Evolutionary conservation across 2,797 vertebrate species (phyloP), one percentile per base, ranked within the genome.

Genomic region (Amblyopsis hoosieri): DNA sequence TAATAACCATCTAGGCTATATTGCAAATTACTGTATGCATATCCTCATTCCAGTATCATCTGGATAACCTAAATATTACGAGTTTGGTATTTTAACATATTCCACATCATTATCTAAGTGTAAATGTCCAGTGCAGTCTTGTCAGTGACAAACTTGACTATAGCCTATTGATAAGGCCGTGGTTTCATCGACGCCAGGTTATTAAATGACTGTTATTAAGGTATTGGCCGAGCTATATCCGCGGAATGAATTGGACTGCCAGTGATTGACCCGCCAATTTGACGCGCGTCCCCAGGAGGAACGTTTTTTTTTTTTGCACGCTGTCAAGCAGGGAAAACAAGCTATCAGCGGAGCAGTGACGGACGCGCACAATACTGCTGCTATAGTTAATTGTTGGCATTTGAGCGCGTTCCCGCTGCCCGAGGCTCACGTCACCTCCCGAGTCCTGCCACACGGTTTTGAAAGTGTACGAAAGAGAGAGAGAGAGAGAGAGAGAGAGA

Each of bases 241-340:
- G 23, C 23, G 23, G 23, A 23, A 23, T 23, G 3, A 23, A 23
- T 3, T 23, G 2, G 29, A 62, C 68, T 69, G 56, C 45, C 62
- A 72, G 66, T 70, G 69, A 70, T 42, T 69, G 75, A 75, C 58
- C 56, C 68, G 66, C 45, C 49, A 56, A 66, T 72, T 78, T 70
- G 72, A n/a, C 12, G n/a, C 33, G 47, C 12, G 66, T 81, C 72
- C 69, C 78, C 78, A 19, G 14, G 37, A 81, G 75, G 64, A 66
- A 48, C 2, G 1, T 37, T 29, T 49, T 60, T 37, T 29, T 49
- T 60, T 17, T 63, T 75, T 62, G 69, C 78, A 76, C 74, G 54
- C 59, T 71, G 76, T 76, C 68, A 74, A 46, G 55, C 37, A 9
- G n/a, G 33, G 42, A 19, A 17, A 57, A 8, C 42, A 17, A 19